Percentiles rank a stretch among this genome's conserved stretches.
These are phyloP conservation scores for Oreotrochilus melanogaster DNA, from an alignment of 2,113 vertebrate genomes.

Conservation along the genomic window DNA sequence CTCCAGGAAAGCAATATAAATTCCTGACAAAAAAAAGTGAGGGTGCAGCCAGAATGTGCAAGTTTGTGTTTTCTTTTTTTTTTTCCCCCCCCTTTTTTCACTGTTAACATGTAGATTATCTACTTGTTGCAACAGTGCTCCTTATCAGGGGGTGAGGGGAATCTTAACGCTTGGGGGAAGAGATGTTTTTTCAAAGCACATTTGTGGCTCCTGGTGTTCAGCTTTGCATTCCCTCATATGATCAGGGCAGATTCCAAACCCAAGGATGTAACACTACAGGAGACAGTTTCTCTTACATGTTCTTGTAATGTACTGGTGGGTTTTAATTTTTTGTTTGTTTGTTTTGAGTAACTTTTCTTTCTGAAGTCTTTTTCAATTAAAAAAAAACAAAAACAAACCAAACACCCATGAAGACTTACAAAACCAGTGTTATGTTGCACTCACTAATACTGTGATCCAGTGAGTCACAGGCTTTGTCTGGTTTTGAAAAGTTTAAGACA, in stretches of 20 bases:
- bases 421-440: not conserved
- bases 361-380: not conserved
- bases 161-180: not conserved
- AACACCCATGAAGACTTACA: not conserved
- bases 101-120: not conserved
- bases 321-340: not conserved
- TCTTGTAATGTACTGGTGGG: not conserved
- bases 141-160: not conserved
- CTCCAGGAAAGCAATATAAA: not conserved
- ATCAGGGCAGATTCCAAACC: fast-evolving
- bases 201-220: not conserved
- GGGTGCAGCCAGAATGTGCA: not conserved
- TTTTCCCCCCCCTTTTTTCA: not conserved
- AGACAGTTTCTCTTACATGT: not conserved
- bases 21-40: not conserved
- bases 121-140: not conserved
- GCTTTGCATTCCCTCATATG: not conserved
- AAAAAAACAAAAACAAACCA: not conserved
- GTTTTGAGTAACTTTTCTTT: not conserved
- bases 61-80: not conserved
- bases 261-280: not conserved
- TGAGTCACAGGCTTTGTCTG: not conserved
- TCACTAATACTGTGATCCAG: not conserved
- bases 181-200: not conserved
- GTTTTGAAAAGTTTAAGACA: not conserved